Evolutionary conservation across 1,140 invertebrate genomes (phyloP).

Genomic region (Drosophila trapezifrons): DNA sequence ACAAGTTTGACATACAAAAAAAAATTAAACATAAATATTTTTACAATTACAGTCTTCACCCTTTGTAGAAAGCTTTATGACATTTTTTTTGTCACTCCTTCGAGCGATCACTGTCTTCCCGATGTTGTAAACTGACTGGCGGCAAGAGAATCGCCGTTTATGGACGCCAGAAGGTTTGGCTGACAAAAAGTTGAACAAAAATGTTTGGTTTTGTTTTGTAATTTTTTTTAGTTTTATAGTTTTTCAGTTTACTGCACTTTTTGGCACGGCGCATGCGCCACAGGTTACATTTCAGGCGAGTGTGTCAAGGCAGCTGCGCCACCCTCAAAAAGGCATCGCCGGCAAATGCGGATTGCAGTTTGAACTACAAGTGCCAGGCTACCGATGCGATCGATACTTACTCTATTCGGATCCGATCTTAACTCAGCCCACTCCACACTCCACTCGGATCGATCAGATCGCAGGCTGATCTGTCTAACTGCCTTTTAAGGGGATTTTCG

Average conservation of each 20-base stretch:
- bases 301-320: constrained; percentile 66
- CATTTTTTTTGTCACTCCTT: neutral
- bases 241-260: constrained; percentile 19
- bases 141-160: constrained; percentile 70
- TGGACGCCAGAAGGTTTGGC: constrained; percentile 72
- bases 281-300: constrained; percentile 78
- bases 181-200: constrained; percentile 35
- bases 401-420: neutral
- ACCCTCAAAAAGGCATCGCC: constrained; percentile 43
- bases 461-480: constrained; percentile 24
- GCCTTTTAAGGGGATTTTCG: constrained; percentile 69
- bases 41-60: neutral
- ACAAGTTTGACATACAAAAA: too few relatives aligned
- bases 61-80: neutral
- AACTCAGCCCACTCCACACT: constrained; percentile 10
- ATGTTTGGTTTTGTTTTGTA: constrained; percentile 19
- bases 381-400: constrained; percentile 21
- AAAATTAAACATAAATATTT: too few relatives aligned
- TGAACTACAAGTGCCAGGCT: constrained; percentile 50
- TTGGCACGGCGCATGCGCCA: constrained; percentile 66
- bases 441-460: constrained; percentile 1
- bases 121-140: constrained; percentile 61
- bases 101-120: constrained; percentile 3
- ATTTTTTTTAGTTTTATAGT: neutral
- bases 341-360: constrained; percentile 36